phyloP scores from a whole-genome alignment of 2,888 invertebrate species.

The Dryomyza anilis region DNA sequence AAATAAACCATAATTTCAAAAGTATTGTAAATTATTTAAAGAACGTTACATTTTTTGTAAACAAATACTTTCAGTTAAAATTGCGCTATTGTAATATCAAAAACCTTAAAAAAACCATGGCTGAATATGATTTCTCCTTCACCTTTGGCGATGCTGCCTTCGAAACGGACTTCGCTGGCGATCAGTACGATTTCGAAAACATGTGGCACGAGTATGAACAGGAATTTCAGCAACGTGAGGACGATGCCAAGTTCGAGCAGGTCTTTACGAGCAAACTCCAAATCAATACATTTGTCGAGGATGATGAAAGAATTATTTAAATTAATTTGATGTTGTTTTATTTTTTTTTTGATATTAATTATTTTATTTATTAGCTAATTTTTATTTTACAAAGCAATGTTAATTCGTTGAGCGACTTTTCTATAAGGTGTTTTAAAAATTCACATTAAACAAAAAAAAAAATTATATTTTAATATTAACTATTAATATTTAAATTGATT shows the following conservation, averaged over 20 bases:
- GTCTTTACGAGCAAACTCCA: conserved; percentile 13
- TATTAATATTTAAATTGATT: neutral
- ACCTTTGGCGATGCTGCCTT: conserved; percentile 33
- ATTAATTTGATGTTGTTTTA: conserved; percentile 34
- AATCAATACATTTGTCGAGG: neutral
- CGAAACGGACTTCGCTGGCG: conserved; percentile 32
- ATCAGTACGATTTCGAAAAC: conserved; percentile 39
- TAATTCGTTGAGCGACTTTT: conserved; percentile 28
- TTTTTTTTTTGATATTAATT: conserved; percentile 23
- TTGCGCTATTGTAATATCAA: neutral
- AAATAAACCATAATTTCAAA: too few species aligned
- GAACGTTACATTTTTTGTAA: too few species aligned
- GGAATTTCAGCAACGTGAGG: conserved; percentile 30
- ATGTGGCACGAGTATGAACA: conserved; percentile 41
- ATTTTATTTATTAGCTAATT: conserved; percentile 12
- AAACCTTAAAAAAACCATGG: conserved; percentile 26
- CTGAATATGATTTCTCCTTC: conserved; percentile 36
- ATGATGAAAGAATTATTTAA: conserved; percentile 5
- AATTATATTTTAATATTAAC: neutral
- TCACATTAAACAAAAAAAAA: conserved; percentile 2
- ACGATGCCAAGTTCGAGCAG: conserved; percentile 26
- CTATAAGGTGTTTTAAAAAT: neutral
- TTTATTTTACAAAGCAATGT: neutral
- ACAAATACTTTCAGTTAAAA: too few species aligned
- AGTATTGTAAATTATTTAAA: too few species aligned